These are phyloP conservation scores for Numenius phaeopus DNA, from an alignment of 2,797 vertebrate genomes.

Conservation along the genomic window DNA sequence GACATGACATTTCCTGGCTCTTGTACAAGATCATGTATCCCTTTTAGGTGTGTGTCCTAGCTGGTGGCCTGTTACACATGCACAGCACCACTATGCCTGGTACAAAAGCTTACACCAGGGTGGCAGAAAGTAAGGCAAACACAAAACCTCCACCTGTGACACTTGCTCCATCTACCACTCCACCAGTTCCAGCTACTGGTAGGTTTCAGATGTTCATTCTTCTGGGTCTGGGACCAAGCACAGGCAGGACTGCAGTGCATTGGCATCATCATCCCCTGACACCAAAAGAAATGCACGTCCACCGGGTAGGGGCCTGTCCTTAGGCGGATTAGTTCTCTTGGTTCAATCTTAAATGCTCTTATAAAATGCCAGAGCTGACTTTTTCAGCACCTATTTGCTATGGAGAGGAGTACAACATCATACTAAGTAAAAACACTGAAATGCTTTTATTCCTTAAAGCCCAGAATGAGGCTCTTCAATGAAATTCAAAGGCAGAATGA, in stretches of 20 bases:
- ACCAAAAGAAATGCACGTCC: background rate
- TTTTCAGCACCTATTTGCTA: background rate
- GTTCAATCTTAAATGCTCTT: background rate
- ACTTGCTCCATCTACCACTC: background rate
- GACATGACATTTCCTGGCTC: background rate
- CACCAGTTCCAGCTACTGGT: background rate
- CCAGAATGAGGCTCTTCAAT: background rate
- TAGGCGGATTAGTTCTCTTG: background rate
- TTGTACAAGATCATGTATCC: background rate
- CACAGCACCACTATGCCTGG: accelerated
- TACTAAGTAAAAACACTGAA: conserved; percentile 4
- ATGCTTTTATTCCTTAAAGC: background rate
- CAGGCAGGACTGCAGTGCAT: accelerated
- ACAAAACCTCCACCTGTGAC: background rate
- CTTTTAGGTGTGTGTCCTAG: background rate
- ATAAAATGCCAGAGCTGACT: background rate
- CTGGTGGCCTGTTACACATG: background rate
- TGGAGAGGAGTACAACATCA: background rate
- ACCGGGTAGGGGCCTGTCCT: background rate
- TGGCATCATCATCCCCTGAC: background rate
- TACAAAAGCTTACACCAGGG: background rate
- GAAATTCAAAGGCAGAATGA: conserved; percentile 18
- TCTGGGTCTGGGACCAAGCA: accelerated
- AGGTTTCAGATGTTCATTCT: background rate
- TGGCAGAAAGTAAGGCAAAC: background rate